Conservation (phyloP, 2,888 invertebrate species). For the Tachina fera region DNA sequence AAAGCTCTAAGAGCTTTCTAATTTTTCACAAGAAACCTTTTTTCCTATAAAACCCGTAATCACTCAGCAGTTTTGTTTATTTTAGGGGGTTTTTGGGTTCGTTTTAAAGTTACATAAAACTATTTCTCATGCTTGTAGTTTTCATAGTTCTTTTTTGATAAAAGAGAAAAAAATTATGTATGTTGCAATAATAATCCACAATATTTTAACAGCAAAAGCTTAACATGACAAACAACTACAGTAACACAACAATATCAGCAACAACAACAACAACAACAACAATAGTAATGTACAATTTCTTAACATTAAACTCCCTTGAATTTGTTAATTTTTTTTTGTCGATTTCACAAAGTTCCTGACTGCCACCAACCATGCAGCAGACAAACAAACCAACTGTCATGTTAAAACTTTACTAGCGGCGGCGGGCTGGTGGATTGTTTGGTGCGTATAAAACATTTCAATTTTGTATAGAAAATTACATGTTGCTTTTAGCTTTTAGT, state of each 20-base stretch:
- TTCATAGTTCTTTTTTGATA: background rate
- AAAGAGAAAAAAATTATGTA: constrained; percentile 17
- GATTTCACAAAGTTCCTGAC: constrained; percentile 45
- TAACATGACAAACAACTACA: constrained; percentile 63
- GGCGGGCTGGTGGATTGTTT: constrained; percentile 8
- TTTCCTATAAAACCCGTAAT: background rate
- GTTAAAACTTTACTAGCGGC: constrained; percentile 11
- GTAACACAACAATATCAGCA: constrained; percentile 41
- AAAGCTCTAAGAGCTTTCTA: too few relatives aligned
- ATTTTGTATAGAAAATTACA: constrained; percentile 68
- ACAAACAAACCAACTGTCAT: constrained; percentile 1
- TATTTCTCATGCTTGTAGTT: constrained; percentile 20
- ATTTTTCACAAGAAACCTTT: too few relatives aligned
- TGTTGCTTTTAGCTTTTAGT: constrained; percentile 62
- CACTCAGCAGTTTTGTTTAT: background rate
- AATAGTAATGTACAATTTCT: constrained; percentile 41
- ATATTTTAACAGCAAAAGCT: constrained; percentile 70
- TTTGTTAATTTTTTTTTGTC: background rate
- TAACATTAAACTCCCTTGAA: constrained; percentile 41
- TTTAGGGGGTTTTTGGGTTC: background rate
- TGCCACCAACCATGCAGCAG: constrained; percentile 55
- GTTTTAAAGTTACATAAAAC: background rate
- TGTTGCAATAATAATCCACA: constrained; percentile 71
- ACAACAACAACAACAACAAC: constrained; percentile 40
- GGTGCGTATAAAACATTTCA: constrained; percentile 70